These are phyloP conservation scores for Pseudocheirus occidentalis DNA, from an alignment of 2,797 vertebrate species.

Conservation along the genomic window DNA sequence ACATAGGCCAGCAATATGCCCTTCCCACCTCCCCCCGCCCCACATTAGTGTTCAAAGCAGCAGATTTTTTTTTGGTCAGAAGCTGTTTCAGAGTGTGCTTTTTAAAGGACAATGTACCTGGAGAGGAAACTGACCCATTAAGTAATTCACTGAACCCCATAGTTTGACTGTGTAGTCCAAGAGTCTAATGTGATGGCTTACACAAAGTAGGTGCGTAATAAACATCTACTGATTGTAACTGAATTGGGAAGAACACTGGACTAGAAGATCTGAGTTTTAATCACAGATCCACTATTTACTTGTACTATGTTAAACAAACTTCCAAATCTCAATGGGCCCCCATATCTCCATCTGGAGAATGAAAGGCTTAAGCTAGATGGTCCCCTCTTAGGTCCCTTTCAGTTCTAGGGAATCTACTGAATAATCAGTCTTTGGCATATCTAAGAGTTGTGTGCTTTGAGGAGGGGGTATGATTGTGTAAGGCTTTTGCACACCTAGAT, in stretches of 20 bases:
- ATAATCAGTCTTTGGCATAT: background rate
- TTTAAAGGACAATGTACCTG: background rate
- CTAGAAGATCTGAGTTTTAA: background rate
- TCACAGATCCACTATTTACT: background rate
- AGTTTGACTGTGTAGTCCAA: background rate
- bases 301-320: background rate
- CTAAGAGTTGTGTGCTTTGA: background rate
- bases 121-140: slow-evolving; percentile 8
- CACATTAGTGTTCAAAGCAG: background rate
- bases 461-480: background rate
- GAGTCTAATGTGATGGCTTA: background rate
- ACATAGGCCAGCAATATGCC: background rate
- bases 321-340: background rate
- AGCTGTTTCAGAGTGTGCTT: slow-evolving; percentile 26
- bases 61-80: background rate
- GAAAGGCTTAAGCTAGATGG: background rate
- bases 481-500: background rate
- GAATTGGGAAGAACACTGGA: background rate
- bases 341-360: background rate
- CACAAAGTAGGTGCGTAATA: background rate
- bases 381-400: background rate
- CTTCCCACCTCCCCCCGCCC: background rate
- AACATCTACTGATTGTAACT: background rate
- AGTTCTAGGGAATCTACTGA: background rate
- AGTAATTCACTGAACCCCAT: background rate